Evolutionary conservation across 2,888 invertebrate genomes (phyloP).

Genomic region (Spisula subtruncata): DNA sequence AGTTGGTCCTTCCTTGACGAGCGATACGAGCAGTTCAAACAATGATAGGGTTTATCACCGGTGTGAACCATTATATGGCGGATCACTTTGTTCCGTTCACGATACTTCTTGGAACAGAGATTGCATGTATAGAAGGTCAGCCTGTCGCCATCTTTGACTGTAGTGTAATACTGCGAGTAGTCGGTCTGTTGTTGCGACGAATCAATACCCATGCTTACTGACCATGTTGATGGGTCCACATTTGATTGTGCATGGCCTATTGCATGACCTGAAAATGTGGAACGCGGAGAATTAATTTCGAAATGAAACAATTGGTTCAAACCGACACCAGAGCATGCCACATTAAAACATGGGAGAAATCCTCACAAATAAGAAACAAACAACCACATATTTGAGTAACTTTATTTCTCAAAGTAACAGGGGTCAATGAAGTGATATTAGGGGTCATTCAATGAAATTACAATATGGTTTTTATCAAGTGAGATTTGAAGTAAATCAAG

Average conservation of each 20-base stretch:
- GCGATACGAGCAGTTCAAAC: constrained; percentile 23
- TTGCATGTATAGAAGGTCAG: neutral
- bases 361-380: no score
- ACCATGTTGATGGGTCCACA: neutral
- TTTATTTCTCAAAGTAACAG: no score
- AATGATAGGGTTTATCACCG: constrained; percentile 38
- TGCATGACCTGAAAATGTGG: neutral
- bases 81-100: neutral
- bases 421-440: no score
- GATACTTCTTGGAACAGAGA: constrained; percentile 29
- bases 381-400: no score
- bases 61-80: constrained; percentile 39
- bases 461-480: no score
- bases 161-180: neutral
- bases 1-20: constrained; percentile 32
- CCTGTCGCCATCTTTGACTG: neutral
- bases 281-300: neutral
- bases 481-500: no score
- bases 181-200: neutral
- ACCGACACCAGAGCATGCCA: no score
- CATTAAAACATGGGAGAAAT: no score
- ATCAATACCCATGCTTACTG: neutral
- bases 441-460: no score
- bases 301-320: no score
- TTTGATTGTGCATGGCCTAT: neutral